phyloP scores from a whole-genome alignment of 2,113 vertebrate species.

The Scopus umbretta region DNA sequence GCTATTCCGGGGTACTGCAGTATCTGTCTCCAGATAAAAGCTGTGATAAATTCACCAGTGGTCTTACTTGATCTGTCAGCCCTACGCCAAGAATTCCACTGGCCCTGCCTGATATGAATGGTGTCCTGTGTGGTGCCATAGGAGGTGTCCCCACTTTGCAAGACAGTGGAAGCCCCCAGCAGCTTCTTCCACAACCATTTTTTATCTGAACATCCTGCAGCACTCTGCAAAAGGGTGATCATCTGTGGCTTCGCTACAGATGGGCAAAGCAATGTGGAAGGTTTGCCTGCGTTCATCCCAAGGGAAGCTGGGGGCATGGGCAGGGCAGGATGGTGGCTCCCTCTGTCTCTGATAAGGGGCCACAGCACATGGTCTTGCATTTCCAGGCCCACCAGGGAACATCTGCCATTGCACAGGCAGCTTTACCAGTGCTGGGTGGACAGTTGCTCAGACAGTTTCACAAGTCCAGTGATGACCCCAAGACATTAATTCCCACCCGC shows the following conservation, averaged over 20 bases:
- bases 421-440: not conserved
- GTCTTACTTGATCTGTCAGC: no score
- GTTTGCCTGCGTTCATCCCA: not conserved
- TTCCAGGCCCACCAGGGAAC: not conserved
- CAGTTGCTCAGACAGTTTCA: not conserved
- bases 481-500: not conserved
- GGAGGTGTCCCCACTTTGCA: not conserved
- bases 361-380: accelerated
- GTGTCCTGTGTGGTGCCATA: no score
- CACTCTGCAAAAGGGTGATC: not conserved
- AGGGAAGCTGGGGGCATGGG: not conserved
- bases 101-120: not conserved
- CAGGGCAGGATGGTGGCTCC: not conserved
- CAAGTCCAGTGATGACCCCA: not conserved
- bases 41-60: not conserved
- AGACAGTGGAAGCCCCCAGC: not conserved
- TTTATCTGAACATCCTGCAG: no score
- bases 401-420: accelerated
- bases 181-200: not conserved
- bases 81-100: not conserved
- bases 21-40: not conserved
- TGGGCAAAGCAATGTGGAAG: not conserved
- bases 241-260: no score
- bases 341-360: not conserved
- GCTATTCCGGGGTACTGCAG: not conserved